phyloP scores from a whole-genome alignment of 1,140 invertebrate genomes.

The Bombus sibiricus region DNA sequence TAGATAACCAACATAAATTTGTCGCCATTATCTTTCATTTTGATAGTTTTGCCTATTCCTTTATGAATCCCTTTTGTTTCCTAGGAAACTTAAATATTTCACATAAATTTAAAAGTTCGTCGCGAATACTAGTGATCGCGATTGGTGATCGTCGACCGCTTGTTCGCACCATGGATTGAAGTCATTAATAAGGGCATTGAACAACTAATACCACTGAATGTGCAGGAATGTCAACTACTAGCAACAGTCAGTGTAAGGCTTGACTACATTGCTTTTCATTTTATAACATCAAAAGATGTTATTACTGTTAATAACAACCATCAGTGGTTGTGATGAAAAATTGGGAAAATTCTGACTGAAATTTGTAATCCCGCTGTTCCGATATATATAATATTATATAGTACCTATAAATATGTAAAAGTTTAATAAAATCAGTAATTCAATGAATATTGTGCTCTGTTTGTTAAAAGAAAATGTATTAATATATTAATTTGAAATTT shows the following conservation, averaged over 20 bases:
- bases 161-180: neutral
- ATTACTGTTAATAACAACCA: neutral
- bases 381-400: too few relatives aligned
- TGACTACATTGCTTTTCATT: neutral
- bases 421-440: neutral
- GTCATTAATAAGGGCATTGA: neutral
- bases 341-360: neutral
- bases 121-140: too few relatives aligned
- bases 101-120: too few relatives aligned
- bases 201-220: neutral
- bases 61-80: too few relatives aligned
- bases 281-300: neutral
- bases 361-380: neutral
- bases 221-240: neutral
- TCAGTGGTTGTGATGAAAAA: neutral
- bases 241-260: neutral
- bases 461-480: slow-evolving; percentile 11
- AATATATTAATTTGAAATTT: neutral
- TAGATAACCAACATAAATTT: neutral
- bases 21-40: neutral
- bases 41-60: too few relatives aligned
- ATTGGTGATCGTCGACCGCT: neutral
- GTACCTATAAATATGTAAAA: neutral
- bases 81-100: too few relatives aligned
- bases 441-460: neutral